phyloP scores from a whole-genome alignment of 2,113 vertebrate species.

The Zosterops japonicus region DNA sequence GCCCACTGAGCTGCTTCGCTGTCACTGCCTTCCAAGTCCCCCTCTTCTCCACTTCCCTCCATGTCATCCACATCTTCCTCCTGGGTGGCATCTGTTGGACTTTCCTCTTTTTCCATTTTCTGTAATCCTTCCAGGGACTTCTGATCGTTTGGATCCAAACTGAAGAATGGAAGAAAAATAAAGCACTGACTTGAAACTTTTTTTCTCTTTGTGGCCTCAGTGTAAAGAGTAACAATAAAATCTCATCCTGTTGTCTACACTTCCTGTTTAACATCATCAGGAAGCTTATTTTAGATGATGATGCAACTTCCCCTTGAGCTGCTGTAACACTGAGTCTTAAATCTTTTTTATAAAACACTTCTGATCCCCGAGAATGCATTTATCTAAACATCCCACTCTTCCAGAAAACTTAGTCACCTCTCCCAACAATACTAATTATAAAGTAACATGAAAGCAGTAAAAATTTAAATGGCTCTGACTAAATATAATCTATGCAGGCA shows the following conservation, averaged over 20 bases:
- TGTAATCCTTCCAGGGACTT: conserved; percentile 98
- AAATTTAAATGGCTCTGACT: background rate
- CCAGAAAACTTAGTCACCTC: background rate
- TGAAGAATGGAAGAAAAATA: conserved; percentile 65
- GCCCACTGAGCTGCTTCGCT: conserved; percentile 98
- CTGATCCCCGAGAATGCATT: background rate
- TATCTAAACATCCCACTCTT: background rate
- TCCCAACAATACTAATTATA: background rate
- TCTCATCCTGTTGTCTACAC: background rate
- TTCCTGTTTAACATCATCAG: background rate
- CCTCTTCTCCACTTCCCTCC: conserved; percentile 98
- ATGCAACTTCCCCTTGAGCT: background rate
- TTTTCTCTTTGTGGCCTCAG: background rate
- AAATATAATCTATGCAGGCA: background rate
- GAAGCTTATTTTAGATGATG: background rate
- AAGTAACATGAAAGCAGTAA: background rate
- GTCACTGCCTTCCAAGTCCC: conserved; percentile 96
- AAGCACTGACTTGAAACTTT: background rate
- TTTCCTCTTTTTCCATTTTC: conserved; percentile 99
- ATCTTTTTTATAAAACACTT: background rate
- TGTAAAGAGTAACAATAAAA: background rate
- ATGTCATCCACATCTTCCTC: conserved; percentile 98
- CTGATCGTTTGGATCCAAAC: conserved; percentile 97
- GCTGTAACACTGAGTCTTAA: background rate
- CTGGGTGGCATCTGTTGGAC: conserved; percentile 93